A percentile compares a stretch with the other conserved stretches of the same genome.
These are phyloP conservation scores for Cheilosia variabilis DNA, from an alignment of 2,888 invertebrate species.

Conservation along the genomic window DNA sequence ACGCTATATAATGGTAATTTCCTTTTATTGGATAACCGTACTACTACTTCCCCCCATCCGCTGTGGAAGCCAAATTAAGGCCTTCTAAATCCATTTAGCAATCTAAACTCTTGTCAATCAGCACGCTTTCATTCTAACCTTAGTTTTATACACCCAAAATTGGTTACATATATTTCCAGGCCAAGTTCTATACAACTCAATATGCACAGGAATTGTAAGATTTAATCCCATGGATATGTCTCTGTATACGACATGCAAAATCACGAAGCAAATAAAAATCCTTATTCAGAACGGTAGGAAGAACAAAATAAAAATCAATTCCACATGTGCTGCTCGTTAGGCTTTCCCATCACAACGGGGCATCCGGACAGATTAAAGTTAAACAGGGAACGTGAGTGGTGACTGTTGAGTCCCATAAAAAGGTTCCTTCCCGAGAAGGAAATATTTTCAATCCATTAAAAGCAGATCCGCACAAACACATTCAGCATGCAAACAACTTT, in stretches of 20 bases:
- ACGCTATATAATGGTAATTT: neutral
- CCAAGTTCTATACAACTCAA: constrained; percentile 7
- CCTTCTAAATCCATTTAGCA: neutral
- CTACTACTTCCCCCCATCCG: neutral
- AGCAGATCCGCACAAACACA: constrained; percentile 34
- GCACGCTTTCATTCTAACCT: neutral
- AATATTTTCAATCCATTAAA: constrained; percentile 58
- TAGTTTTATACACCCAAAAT: neutral
- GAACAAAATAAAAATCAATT: constrained; percentile 23
- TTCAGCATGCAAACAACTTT: constrained; percentile 50
- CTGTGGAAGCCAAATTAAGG: neutral
- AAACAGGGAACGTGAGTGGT: constrained; percentile 30
- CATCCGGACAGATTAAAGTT: constrained; percentile 55
- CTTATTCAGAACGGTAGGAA: constrained; percentile 1
- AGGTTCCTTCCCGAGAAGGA: constrained; percentile 12
- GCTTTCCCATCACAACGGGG: constrained; percentile 27
- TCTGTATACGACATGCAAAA: neutral
- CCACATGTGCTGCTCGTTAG: constrained; percentile 51
- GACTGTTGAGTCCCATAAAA: constrained; percentile 5
- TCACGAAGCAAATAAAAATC: constrained; percentile 31
- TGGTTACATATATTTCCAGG: constrained; percentile 19
- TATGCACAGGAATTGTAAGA: constrained; percentile 17
- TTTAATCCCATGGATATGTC: neutral
- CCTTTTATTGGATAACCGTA: neutral
- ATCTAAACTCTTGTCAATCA: neutral